Evolutionary conservation across 2,797 vertebrate genomes (phyloP).

Genomic region (Sitta carolinensis): DNA sequence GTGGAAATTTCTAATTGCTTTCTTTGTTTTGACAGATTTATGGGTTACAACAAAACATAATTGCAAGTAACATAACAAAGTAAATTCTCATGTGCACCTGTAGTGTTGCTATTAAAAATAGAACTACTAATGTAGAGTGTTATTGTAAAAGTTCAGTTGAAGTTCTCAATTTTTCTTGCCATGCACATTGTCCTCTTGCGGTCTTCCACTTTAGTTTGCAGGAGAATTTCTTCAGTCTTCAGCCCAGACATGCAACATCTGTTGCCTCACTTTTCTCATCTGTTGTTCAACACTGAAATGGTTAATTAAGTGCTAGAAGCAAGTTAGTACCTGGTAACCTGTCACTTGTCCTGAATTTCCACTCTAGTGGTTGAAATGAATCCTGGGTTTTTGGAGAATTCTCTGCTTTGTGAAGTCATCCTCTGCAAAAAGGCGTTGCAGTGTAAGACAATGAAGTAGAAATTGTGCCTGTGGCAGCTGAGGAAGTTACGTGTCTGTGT

Average conservation of each 20-base stretch:
- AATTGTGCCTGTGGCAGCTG: neutral
- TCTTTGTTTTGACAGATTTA: slow-evolving; percentile 47
- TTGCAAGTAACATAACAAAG: slow-evolving; percentile 34
- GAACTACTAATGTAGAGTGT: neutral
- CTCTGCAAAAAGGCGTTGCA: neutral
- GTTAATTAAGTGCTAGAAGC: neutral
- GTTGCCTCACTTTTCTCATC: neutral
- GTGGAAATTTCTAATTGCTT: slow-evolving; percentile 54
- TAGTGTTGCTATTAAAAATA: neutral
- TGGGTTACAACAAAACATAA: slow-evolving; percentile 18
- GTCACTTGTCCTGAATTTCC: neutral
- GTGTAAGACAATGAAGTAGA: neutral
- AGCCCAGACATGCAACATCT: neutral
- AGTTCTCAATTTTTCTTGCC: neutral
- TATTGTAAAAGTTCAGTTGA: neutral
- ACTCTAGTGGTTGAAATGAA: neutral
- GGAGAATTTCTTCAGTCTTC: neutral
- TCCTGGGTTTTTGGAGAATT: neutral
- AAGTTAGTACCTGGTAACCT: neutral
- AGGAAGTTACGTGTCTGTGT: neutral
- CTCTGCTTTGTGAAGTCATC: neutral
- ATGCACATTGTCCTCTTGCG: accelerated
- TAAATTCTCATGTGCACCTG: slow-evolving; percentile 1
- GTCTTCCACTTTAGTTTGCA: neutral
- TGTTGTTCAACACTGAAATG: neutral